Evolutionary conservation across 2,113 vertebrate species (phyloP), one percentile per base, ranked within the genome.

Genomic region (Nyctibius bracteatus): DNA sequence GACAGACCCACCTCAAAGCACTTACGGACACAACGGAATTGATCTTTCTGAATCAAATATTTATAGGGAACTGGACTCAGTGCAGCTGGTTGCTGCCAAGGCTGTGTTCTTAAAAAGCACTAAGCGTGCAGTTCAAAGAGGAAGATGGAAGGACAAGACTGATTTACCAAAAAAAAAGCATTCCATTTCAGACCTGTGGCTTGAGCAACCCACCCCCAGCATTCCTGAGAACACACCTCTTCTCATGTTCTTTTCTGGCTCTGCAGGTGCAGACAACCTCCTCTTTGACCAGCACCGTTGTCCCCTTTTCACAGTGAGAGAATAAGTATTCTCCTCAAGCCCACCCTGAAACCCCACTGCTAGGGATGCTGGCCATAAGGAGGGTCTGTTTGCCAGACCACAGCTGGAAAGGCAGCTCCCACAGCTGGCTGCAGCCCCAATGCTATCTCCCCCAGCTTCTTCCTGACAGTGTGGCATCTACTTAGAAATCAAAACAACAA

Each of bases 81-180:
- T 44, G 66, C 58, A 83, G 79, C 58, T 4, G 0, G n/a, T 18
- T 0, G 0, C 74, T 92, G 92, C 92, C 95, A 93, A 94, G 14
- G 47, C 54, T 93, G 92, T 88, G 82, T 67, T 93, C 80, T 92
- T 84, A 95, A 95, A 95, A 95, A 90, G 90, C 86, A 86, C 82
- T 81, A 88, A 85, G 62, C 11, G n/a, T 86, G 67, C 66, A 57
- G 65, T 85, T 59, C 71, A 51, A 75, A 92, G 79, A 62, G 33
- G 33, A 74, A 49, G 55, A 80, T 20, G 51, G 55, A 83, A 86
- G 30, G 16, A 91, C 25, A 58, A 80, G 18, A 30, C 14, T 22
- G 27, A 66, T 13, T 68, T 8, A 54, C n/a, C 49, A 81, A 78
- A 87, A 70, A 70, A 59, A 65, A 92, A 66, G 33, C 47, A 94